Evolutionary conservation across 2,888 invertebrate genomes (phyloP), one percentile per base, ranked within the genome.

Genomic region (Luperina nickerlii): DNA sequence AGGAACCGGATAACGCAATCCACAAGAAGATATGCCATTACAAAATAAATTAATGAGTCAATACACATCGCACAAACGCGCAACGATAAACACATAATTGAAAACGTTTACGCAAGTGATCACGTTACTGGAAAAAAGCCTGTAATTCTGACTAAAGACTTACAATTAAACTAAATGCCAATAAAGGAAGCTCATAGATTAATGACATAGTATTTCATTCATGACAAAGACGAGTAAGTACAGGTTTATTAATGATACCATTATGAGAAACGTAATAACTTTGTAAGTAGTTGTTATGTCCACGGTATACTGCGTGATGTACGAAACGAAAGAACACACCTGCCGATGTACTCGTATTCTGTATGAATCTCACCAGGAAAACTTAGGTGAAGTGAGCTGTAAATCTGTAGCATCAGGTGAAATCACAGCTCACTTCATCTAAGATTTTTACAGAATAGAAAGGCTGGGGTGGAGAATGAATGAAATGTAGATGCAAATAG

Each of bases 171-270:
- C 27, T 69, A 18, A 73, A 57, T 45, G 62, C n/a, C 65, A 57
- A 67, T 45, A 74, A 62, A 68, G 65, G 73, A 84, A 57, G 63
- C 42, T 57, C 15, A 63, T 8, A 9, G 2, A 8, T 18, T 63
- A 77, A 83, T 86, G 13, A 77, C 24, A 77, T 82, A 32, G 38
- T 42, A 77, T 83, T 86, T 54, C 24, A 51, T 38, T 54, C 68
- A 69, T 45, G 66, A 74, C 73, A 82, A 63, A 51, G 54, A 74
- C 51, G 54, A 76, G 9, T 66, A 60, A 76, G 7, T 66, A 57
- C 32, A 20, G 65, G 65, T 57, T 73, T 32, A 18, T 15, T 82
- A 73, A 86, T 86, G 51, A 85, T 70, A 57, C 32, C 45, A 85
- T 74, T 82, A 81, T 60, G 54, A 45, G 42, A 48, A 65, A 57